Base-by-base conservation (phyloP, 2,113 vertebrate species). In the Sorex fumeus region DNA sequence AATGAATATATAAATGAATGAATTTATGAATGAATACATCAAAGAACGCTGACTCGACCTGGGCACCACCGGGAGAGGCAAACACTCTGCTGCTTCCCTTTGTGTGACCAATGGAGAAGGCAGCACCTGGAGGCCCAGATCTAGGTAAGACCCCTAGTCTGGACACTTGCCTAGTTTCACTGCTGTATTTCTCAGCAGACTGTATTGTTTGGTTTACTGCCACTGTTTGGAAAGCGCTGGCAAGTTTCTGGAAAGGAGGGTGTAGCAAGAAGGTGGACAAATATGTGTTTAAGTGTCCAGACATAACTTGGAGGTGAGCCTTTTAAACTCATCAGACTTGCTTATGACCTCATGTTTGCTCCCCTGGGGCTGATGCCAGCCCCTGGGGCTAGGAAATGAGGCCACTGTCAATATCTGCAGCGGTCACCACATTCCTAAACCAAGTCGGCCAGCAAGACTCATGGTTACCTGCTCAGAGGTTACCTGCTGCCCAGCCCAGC, bases 311-410 rank as follows among this genome's bases (percentile, higher is more conserved):
- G 6, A 90, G 82, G 85, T 66, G 23, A 11, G 36, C 8, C 75
- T 86, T 71, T 50, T 8, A 64, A 64, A 74, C 30, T 36, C 32
- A 40, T 32, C 53, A 16, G 66, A 84, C 77, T 62, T 81, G 88
- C 76, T 60, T 90, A 85, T 67, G 83, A 66, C 85, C 45, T 19
- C 30, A 16, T 50, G 90, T 86, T 69, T 76, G 76, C 64, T 74
- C 71, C 88, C 32, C 69, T 8, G 15, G 2, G 30, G 47, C 53
- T 1, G 2, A 32, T 23, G 88, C 53, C 84, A 86, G 62, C 47
- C 16, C 79, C 50, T 25, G 36, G 23, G 43, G 69, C 57, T 57
- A 34, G 11, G 45, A 16, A 69, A 81, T 1, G 18, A 64, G 79
- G 77, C 78, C 18, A 60, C 34, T 45, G 85, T 78, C 83, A 81